A percentile compares a stretch with the other conserved stretches of the same genome.
These are phyloP conservation scores for Crax fasciolata DNA, from an alignment of 2,797 vertebrate species.

Conservation along the genomic window DNA sequence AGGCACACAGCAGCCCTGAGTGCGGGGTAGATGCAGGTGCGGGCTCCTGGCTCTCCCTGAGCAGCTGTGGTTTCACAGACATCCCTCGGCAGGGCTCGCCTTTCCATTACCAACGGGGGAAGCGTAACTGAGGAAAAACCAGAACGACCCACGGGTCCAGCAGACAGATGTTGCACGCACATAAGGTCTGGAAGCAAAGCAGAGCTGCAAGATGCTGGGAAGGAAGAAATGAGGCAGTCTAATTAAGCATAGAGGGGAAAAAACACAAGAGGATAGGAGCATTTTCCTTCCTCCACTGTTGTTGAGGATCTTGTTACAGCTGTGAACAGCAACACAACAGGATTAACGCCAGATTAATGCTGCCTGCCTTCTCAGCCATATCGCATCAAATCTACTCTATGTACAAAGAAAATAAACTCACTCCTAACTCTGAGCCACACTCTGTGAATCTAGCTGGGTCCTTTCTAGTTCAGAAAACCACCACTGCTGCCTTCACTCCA, in stretches of 20 bases:
- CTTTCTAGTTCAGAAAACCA: not conserved
- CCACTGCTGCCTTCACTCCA: not conserved
- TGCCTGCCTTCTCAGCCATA: not conserved
- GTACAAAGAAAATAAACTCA: not conserved
- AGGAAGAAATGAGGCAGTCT: not conserved
- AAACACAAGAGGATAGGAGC: fast-evolving
- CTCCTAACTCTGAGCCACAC: not conserved
- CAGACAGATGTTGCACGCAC: not conserved
- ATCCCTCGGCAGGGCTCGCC: not conserved
- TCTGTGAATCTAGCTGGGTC: not conserved
- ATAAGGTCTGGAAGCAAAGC: slow-evolving; percentile 5
- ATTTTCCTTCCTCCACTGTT: not conserved
- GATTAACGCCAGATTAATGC: not conserved
- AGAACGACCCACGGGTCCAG: not conserved
- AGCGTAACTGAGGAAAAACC: slow-evolving; percentile 42
- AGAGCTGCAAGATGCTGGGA: not conserved
- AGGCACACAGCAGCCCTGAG: not conserved
- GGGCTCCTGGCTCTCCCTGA: not conserved
- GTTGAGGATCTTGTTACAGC: not conserved
- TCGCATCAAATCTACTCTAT: not conserved
- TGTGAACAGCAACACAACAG: not conserved
- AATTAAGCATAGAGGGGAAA: not conserved
- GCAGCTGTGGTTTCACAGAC: slow-evolving; percentile 6
- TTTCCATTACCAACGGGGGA: slow-evolving; percentile 27
- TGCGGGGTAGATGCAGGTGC: not conserved